phyloP scores from a whole-genome alignment of 2,797 vertebrate genomes.

The Mormyrops boulengeri region DNA sequence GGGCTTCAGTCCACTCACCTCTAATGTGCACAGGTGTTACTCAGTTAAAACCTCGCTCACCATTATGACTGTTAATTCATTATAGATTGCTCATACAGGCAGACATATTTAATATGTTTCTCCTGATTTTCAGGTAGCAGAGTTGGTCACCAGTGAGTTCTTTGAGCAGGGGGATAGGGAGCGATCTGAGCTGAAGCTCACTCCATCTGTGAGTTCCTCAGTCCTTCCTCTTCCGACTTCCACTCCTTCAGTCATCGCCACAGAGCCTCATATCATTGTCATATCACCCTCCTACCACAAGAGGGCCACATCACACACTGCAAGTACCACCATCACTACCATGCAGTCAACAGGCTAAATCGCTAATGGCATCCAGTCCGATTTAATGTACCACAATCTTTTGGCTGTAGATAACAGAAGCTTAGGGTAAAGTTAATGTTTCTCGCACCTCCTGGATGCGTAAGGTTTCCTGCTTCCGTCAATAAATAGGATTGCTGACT shows the following conservation, averaged over 20 bases:
- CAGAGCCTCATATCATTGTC: background rate
- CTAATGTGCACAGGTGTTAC: background rate
- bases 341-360: background rate
- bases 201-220: slow-evolving; percentile 79
- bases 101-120: background rate
- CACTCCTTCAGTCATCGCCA: background rate
- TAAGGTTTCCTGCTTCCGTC: background rate
- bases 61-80: background rate
- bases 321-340: background rate
- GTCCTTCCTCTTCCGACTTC: background rate
- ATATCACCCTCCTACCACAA: background rate
- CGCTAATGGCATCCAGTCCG: background rate
- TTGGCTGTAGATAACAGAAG: background rate
- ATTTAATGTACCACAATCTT: background rate
- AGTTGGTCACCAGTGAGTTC: slow-evolving; percentile 96
- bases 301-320: background rate
- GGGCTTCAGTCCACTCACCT: background rate
- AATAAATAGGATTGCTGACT: slow-evolving; percentile 38
- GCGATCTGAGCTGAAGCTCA: slow-evolving; percentile 92
- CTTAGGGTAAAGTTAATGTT: background rate
- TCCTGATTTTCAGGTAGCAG: slow-evolving; percentile 78
- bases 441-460: background rate
- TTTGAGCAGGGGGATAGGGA: slow-evolving; percentile 98
- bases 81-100: background rate
- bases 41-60: background rate